phyloP scores from a whole-genome alignment of 2,888 invertebrate genomes.

The Pterostichus niger region DNA sequence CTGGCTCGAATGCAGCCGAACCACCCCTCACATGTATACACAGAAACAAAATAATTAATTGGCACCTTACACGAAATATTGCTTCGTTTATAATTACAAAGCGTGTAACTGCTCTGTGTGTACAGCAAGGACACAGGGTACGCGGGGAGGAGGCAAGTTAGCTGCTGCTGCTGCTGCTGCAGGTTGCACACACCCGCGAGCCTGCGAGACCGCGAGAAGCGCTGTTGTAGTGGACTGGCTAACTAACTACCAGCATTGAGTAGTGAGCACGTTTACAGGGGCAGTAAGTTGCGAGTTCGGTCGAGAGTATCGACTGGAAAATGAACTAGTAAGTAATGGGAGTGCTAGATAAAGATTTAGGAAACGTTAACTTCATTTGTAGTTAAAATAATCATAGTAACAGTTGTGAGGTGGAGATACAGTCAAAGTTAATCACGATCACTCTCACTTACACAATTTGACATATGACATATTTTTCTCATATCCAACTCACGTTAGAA shows the following conservation, averaged over 20 bases:
- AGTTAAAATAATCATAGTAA: not conserved
- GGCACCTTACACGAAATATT: conserved; percentile 77
- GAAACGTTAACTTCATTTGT: not conserved
- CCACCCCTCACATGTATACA: conserved; percentile 58
- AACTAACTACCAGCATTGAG: not conserved
- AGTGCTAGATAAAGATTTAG: not conserved
- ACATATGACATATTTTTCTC: no score
- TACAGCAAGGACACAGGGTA: conserved; percentile 7
- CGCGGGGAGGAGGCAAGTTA: not conserved
- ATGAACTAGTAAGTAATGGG: conserved; percentile 17
- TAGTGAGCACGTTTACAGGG: conserved; percentile 23
- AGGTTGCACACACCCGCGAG: conserved; percentile 11
- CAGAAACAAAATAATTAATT: conserved; percentile 74
- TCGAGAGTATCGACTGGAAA: conserved; percentile 42
- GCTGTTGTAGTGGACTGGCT: not conserved
- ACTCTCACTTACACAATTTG: no score
- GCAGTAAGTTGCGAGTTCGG: conserved; percentile 4
- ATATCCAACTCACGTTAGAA: no score
- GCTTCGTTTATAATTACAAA: conserved; percentile 77
- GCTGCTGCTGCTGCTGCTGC: not conserved
- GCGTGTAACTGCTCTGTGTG: conserved; percentile 72
- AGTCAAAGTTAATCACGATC: no score
- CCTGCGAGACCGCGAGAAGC: not conserved
- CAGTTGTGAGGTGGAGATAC: no score
- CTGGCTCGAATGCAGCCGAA: conserved; percentile 8